Base-by-base conservation (phyloP, 2,797 vertebrate genomes). In the Bradypodion pumilum region DNA sequence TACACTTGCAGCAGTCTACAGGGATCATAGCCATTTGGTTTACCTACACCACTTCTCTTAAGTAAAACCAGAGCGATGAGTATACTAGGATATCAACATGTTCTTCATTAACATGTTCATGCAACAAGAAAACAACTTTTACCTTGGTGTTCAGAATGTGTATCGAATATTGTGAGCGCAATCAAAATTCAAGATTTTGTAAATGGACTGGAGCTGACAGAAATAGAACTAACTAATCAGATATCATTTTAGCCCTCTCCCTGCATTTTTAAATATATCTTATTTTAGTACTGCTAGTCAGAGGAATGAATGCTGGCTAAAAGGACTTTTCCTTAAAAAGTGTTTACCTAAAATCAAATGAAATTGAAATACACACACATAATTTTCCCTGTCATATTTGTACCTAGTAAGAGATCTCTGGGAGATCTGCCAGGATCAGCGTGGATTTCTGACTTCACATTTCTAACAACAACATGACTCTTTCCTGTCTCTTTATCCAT, bases 51-150 rank as follows among this genome's bases (percentile, higher is more conserved):
- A 74, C 19, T 23, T 44, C 13, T n/a, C 23, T 52, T 80, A 74
- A 21, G 40, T 49, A 46, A 65, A 15, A 59, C 1, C 29, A 74
- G 63, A 75, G 21, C 23, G 29, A 75, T 52, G 27, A 78, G 44
- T 63, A 37, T 63, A 62, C 66, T 2, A 84, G 7, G 2, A n/a
- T 63, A 59, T 44, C 68, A 70, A 74, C 23, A 7, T 85, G 40
- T 76, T 74, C 4, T 60, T 3, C 4, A 5, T 79, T 21, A 73
- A 84, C 21, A 68, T 15, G 85, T 56, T 19, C 15, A 76, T 59
- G 63, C 37, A 77, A 44, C 49, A 70, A 35, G 56, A 78, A 84
- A 27, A 9, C 60, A 35, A 23, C 59, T 83, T 83, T 83, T 76
- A 66, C 42, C 35, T 46, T 49, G 21, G 59, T 35, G 35, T 13